phyloP scores from a whole-genome alignment of 2,797 vertebrate species.

The Schizopygopsis pylzovi region DNA sequence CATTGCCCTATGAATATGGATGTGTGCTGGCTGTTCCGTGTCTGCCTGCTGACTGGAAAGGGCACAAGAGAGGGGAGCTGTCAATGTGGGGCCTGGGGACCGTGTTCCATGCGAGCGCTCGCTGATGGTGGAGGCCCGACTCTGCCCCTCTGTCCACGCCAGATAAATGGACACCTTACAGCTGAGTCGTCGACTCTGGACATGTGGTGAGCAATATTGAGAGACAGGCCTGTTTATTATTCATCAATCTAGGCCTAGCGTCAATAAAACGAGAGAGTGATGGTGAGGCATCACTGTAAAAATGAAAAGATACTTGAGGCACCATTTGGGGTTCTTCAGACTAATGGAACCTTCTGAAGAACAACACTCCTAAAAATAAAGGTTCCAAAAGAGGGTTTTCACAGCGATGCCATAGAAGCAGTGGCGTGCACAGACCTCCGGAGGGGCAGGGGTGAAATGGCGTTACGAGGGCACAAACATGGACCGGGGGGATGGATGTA shows the following conservation, averaged over 20 bases:
- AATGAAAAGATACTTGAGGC: background rate
- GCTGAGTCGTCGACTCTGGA: constrained; percentile 70
- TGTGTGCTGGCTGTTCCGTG: constrained; percentile 51
- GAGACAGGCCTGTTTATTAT: constrained; percentile 63
- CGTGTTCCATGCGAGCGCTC: constrained; percentile 1
- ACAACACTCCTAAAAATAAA: too few species aligned
- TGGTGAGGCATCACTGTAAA: constrained; percentile 22
- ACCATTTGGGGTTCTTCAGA: background rate
- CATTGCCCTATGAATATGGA: constrained; percentile 70
- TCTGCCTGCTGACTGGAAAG: constrained; percentile 65
- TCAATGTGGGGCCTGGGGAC: constrained; percentile 62
- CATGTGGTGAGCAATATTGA: constrained; percentile 1
- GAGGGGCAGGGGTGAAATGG: too few species aligned
- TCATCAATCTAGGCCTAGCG: constrained; percentile 59
- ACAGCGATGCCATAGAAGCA: background rate
- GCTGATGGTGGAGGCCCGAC: constrained; percentile 49
- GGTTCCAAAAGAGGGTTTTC: too few species aligned
- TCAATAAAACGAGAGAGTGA: background rate
- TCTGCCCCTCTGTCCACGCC: constrained; percentile 59
- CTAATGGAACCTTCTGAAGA: background rate
- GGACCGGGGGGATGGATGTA: too few species aligned
- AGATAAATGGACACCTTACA: constrained; percentile 71
- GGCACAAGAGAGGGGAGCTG: constrained; percentile 67
- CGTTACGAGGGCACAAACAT: too few species aligned
- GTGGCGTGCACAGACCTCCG: too few species aligned